phyloP scores from a whole-genome alignment of 2,113 vertebrate species.

The Siniperca knerii region DNA sequence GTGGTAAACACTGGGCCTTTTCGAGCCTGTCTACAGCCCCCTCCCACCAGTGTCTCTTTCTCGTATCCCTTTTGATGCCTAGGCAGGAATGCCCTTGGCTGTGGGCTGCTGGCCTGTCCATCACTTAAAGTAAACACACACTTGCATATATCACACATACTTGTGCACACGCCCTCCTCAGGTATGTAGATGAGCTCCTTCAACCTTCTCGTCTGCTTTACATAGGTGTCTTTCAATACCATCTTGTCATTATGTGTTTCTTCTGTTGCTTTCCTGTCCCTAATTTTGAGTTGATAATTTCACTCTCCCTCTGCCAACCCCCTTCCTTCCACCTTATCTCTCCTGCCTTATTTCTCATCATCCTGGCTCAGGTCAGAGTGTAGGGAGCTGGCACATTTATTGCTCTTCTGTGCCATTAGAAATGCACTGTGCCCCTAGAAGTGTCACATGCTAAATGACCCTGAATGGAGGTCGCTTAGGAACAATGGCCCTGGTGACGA shows the following conservation, averaged over 20 bases:
- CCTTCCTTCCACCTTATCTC: constrained; percentile 3
- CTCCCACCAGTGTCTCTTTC: constrained; percentile 33
- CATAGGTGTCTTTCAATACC: not conserved
- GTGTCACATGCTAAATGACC: constrained; percentile 84
- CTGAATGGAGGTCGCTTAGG: constrained; percentile 77
- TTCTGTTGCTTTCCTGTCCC: not conserved
- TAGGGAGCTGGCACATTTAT: constrained; percentile 75
- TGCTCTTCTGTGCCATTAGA: constrained; percentile 73
- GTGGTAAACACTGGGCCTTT: constrained; percentile 37
- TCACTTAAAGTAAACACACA: constrained; percentile 54
- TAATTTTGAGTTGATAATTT: not conserved
- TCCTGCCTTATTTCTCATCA: constrained; percentile 22
- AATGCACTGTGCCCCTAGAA: constrained; percentile 75
- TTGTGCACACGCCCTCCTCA: constrained; percentile 34
- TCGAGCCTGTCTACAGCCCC: constrained; percentile 20
- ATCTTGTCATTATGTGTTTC: not conserved
- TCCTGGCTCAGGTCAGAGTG: constrained; percentile 30
- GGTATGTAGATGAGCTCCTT: constrained; percentile 59
- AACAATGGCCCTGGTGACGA: constrained; percentile 81
- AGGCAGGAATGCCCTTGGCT: constrained; percentile 55
- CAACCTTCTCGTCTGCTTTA: not conserved
- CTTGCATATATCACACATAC: constrained; percentile 36
- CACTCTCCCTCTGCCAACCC: not conserved
- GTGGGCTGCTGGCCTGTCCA: constrained; percentile 34
- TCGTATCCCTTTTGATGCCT: constrained; percentile 63